Conservation (phyloP, 2,113 vertebrate genomes). For the Oceanodroma tethys region DNA sequence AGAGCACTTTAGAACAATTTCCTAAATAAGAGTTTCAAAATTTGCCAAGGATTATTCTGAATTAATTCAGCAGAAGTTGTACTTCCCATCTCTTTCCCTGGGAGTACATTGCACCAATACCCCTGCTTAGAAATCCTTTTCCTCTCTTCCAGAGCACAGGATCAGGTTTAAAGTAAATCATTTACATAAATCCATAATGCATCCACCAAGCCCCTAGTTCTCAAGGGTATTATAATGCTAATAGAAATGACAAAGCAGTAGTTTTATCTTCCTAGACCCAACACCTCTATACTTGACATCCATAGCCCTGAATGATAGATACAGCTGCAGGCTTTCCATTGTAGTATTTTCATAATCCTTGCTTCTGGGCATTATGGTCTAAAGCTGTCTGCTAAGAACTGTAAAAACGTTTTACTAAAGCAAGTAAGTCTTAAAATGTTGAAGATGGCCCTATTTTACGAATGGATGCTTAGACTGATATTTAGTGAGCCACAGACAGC, state of each 20-base stretch:
- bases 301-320: slow-evolving; percentile 26
- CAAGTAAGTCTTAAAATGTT: neutral
- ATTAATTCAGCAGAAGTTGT: slow-evolving; percentile 32
- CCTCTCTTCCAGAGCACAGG: neutral
- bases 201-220: slow-evolving; percentile 1
- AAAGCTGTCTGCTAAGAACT: neutral
- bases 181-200: slow-evolving; percentile 69
- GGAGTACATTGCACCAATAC: neutral
- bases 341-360: slow-evolving; percentile 29
- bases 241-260: slow-evolving; percentile 42
- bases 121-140: slow-evolving; percentile 5
- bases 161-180: slow-evolving; percentile 40
- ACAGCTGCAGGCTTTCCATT: slow-evolving; percentile 5
- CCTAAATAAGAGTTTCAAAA: slow-evolving; percentile 4
- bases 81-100: neutral
- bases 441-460: neutral
- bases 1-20: neutral
- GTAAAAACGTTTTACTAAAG: neutral
- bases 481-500: neutral
- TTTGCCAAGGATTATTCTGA: slow-evolving; percentile 31
- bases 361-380: neutral
- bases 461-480: neutral
- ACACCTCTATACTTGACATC: slow-evolving; percentile 34
- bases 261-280: slow-evolving; percentile 32
- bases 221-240: slow-evolving; percentile 52